Evolutionary conservation across 2,797 vertebrate genomes (phyloP).

Genomic region (Botia kubotai): DNA sequence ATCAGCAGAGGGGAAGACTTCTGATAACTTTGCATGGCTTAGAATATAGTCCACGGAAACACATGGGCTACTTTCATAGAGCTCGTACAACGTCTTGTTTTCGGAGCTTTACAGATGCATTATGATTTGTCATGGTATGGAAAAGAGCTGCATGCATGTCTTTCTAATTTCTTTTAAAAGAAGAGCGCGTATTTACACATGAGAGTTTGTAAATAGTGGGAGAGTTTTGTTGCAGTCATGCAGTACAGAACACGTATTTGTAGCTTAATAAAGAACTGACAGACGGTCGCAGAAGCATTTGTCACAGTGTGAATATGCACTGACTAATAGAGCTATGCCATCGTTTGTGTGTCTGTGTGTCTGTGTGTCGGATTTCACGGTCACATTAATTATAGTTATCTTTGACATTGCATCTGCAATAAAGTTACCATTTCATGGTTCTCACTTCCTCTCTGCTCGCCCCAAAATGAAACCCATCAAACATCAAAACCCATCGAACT

Average conservation of each 20-base stretch:
- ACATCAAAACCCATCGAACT: conserved; percentile 30
- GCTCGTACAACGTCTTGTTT: not conserved
- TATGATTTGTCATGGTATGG: not conserved
- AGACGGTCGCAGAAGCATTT: not conserved
- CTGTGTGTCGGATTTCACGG: not conserved
- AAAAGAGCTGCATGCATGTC: not conserved
- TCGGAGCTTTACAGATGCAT: not conserved
- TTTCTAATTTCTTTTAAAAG: not conserved
- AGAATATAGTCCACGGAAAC: not conserved
- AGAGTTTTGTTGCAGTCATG: not conserved
- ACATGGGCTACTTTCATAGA: not conserved
- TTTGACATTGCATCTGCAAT: conserved; percentile 13
- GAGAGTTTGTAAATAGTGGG: not conserved
- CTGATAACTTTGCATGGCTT: too few relatives aligned
- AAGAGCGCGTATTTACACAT: not conserved
- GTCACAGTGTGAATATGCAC: conserved; percentile 28
- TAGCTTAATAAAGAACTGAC: conserved; percentile 24
- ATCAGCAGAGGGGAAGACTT: too few relatives aligned
- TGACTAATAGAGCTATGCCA: conserved; percentile 11
- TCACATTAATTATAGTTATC: conserved; percentile 49
- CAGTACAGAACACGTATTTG: not conserved
- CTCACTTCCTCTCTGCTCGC: not conserved
- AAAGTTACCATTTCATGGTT: conserved; percentile 45
- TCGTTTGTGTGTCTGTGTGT: conserved; percentile 11
- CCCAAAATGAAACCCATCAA: conserved; percentile 22